phyloP scores from a whole-genome alignment of 2,797 vertebrate species.

The Orestias chungarensis region DNA sequence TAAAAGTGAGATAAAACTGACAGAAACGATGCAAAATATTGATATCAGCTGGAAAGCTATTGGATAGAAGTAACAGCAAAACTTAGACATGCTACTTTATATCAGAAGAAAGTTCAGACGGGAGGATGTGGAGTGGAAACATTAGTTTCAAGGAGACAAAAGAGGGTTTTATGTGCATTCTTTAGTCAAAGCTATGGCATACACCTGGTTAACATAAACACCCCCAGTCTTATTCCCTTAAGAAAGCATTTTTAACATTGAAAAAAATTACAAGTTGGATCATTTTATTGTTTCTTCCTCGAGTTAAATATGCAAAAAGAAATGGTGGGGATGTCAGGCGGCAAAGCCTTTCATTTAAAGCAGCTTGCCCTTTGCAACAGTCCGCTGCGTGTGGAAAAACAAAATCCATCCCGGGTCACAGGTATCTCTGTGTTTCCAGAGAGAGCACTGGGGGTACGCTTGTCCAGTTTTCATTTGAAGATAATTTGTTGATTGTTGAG shows the following conservation, averaged over 20 bases:
- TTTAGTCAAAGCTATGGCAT: slow-evolving; percentile 7
- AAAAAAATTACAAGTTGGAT: not conserved
- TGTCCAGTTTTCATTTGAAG: slow-evolving; percentile 84
- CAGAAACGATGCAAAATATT: not conserved
- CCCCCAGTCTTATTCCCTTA: not conserved
- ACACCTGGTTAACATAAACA: slow-evolving; percentile 20
- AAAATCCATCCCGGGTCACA: slow-evolving; percentile 75
- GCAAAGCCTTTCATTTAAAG: slow-evolving; percentile 29
- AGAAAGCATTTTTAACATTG: not conserved
- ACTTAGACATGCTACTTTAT: slow-evolving; percentile 29
- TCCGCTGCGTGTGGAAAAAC: slow-evolving; percentile 49
- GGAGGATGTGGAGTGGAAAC: slow-evolving; percentile 33
- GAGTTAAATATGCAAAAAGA: not conserved
- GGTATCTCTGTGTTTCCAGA: slow-evolving; percentile 78
- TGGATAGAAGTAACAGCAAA: slow-evolving; percentile 17
- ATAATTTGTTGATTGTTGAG: slow-evolving; percentile 86
- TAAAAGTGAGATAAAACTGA: not conserved
- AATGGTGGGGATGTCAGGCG: not conserved
- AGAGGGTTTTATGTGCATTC: slow-evolving; percentile 23
- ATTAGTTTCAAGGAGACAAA: slow-evolving; percentile 39
- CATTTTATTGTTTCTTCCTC: not conserved
- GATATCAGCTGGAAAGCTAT: slow-evolving; percentile 10
- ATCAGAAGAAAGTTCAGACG: slow-evolving; percentile 47
- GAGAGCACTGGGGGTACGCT: slow-evolving; percentile 84
- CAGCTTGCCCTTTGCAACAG: slow-evolving; percentile 25